phyloP scores from a whole-genome alignment of 2,888 invertebrate species.

The Diarsia dahlii region DNA sequence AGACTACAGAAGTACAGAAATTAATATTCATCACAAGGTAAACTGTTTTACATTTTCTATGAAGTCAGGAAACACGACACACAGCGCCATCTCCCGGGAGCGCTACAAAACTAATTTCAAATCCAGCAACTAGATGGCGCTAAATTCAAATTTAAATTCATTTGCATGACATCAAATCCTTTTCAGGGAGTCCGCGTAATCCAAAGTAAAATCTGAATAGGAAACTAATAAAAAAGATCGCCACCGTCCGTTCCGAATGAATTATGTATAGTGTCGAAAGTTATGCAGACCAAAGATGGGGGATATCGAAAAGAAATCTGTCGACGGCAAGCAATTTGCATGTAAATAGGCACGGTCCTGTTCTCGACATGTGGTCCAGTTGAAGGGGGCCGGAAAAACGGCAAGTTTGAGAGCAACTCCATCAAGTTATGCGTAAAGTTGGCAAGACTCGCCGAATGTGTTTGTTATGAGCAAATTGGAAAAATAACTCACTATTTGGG shows the following conservation, averaged over 20 bases:
- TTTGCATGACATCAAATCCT: constrained; percentile 43
- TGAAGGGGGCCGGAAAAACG: constrained; percentile 63
- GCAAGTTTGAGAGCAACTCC: constrained; percentile 55
- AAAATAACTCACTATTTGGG: constrained; percentile 76
- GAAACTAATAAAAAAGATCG: constrained; percentile 70
- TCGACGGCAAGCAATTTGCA: constrained; percentile 78
- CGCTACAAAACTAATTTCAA: constrained; percentile 31
- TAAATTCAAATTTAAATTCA: constrained; percentile 43
- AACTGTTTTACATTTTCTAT: constrained; percentile 62
- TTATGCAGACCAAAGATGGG: constrained; percentile 72
- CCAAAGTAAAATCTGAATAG: constrained; percentile 62
- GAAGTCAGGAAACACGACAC: constrained; percentile 35
- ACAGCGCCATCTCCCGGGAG: constrained; percentile 69
- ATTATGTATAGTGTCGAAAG: constrained; percentile 75
- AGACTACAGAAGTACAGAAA: constrained; percentile 67
- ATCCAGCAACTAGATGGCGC: constrained; percentile 68
- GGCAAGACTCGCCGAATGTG: constrained; percentile 67
- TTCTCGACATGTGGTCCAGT: constrained; percentile 78
- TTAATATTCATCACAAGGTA: constrained; percentile 76
- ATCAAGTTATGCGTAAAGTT: constrained; percentile 83
- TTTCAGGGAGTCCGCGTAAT: constrained; percentile 46
- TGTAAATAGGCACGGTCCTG: constrained; percentile 77
- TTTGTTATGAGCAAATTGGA: constrained; percentile 78
- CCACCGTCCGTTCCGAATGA: constrained; percentile 70
- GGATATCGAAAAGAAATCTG: constrained; percentile 75